A percentile compares a stretch with the other conserved stretches of the same genome.
Evolutionary conservation across 2,797 vertebrate species (phyloP).

Genomic region (Dipus sagitta): DNA sequence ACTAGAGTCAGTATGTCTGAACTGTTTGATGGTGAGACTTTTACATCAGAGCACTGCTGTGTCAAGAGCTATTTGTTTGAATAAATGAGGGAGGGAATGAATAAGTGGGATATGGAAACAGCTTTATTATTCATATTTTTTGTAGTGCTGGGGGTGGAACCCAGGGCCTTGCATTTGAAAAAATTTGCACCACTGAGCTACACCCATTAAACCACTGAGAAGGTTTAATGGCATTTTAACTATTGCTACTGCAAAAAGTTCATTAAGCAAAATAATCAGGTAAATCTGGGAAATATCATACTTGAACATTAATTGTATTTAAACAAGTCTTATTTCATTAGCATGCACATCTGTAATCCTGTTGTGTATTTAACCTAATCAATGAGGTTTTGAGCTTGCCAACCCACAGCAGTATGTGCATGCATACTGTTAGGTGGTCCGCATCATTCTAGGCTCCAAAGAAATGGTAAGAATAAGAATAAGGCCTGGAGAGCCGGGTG

Average conservation of each 20-base stretch:
- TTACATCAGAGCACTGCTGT: background rate
- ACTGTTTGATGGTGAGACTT: background rate
- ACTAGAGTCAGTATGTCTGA: conserved; percentile 27
- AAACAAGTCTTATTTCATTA: conserved; percentile 62
- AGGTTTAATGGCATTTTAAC: conserved; percentile 50
- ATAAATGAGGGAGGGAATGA: background rate
- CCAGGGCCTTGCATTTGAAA: background rate
- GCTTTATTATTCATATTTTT: conserved; percentile 32
- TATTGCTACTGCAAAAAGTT: conserved; percentile 36
- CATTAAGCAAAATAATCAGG: conserved; percentile 53
- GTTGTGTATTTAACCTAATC: conserved; percentile 31
- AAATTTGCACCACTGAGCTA: background rate
- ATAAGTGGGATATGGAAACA: background rate
- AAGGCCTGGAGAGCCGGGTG: background rate
- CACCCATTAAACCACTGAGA: background rate
- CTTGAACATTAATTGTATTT: conserved; percentile 42
- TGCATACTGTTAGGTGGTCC: conserved; percentile 37
- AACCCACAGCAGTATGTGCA: background rate
- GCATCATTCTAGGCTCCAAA: background rate
- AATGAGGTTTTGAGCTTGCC: conserved; percentile 48
- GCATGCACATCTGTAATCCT: background rate
- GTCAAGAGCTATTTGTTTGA: conserved; percentile 23
- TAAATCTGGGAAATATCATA: conserved; percentile 49
- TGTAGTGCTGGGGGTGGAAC: background rate
- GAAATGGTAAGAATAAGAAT: conserved; percentile 17